phyloP scores from a whole-genome alignment of 2,888 invertebrate species.

The Limnephilus lunatus region DNA sequence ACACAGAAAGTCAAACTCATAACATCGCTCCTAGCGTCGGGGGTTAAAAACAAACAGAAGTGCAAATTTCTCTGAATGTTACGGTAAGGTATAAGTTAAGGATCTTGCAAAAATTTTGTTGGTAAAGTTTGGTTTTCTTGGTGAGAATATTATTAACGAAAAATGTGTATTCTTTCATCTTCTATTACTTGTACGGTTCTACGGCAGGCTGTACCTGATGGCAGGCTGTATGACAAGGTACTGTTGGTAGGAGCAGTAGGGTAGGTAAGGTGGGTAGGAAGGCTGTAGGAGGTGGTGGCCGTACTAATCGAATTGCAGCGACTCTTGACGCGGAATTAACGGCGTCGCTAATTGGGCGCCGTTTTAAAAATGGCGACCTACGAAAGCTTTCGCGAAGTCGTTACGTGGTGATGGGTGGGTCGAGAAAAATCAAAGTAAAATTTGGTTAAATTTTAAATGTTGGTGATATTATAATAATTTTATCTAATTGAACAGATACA shows the following conservation, averaged over 20 bases:
- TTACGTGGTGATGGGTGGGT: background rate
- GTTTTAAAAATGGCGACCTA: slow-evolving; percentile 59
- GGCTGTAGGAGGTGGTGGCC: background rate
- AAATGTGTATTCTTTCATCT: background rate
- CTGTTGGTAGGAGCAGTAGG: background rate
- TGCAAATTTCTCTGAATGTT: background rate
- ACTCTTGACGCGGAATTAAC: slow-evolving; percentile 65
- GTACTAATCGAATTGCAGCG: slow-evolving; percentile 62
- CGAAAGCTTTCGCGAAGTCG: slow-evolving; percentile 37
- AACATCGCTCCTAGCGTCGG: too few relatives aligned
- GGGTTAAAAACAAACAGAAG: background rate
- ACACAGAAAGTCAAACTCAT: too few relatives aligned
- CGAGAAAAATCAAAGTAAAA: background rate
- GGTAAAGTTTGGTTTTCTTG: background rate
- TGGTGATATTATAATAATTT: background rate
- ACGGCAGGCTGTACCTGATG: background rate
- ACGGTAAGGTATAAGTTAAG: background rate
- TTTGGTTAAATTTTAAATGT: too few relatives aligned
- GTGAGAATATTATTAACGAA: background rate
- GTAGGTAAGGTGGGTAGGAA: background rate
- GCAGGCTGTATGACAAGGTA: background rate
- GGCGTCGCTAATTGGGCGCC: slow-evolving; percentile 62
- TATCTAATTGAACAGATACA: too few relatives aligned
- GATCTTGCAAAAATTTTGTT: background rate
- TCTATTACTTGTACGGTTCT: background rate